phyloP scores from a whole-genome alignment of 2,888 invertebrate species.

The Dasysyrphus tricinctus region DNA sequence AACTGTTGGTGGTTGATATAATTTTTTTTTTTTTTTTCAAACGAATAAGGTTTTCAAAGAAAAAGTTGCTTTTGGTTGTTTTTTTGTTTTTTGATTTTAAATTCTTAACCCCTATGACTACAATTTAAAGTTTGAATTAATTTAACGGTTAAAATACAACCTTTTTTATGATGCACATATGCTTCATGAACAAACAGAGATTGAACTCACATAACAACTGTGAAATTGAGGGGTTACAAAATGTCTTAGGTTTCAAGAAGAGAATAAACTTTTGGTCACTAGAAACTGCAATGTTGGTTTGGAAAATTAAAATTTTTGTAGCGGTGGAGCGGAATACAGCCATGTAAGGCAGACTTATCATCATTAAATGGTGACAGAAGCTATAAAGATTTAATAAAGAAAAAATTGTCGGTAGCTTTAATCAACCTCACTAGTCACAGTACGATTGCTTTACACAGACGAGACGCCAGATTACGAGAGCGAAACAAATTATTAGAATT shows the following conservation, averaged over 20 bases:
- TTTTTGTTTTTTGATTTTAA: neutral
- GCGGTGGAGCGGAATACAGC: neutral
- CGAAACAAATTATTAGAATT: too few species aligned
- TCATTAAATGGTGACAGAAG: too few species aligned
- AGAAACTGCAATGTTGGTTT: neutral
- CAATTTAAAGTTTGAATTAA: neutral
- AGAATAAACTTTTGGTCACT: neutral
- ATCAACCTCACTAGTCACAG: too few species aligned
- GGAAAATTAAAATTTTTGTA: neutral
- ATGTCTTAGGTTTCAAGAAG: neutral
- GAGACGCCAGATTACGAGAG: too few species aligned
- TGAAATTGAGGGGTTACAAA: neutral
- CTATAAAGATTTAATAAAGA: too few species aligned
- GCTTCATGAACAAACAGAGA: neutral
- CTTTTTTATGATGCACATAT: neutral
- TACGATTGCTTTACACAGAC: too few species aligned
- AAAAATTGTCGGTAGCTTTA: too few species aligned
- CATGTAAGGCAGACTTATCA: neutral
- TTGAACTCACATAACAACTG: neutral
- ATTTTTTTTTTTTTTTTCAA: neutral
- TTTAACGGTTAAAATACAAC: neutral
- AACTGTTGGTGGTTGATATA: slow-evolving; percentile 19
- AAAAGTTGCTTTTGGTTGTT: slow-evolving; percentile 20
- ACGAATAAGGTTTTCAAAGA: neutral
- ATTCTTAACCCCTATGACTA: neutral